Evolutionary conservation across 2,113 vertebrate species (phyloP), one percentile per base, ranked within the genome.

Genomic region (Vanacampus margaritifer): DNA sequence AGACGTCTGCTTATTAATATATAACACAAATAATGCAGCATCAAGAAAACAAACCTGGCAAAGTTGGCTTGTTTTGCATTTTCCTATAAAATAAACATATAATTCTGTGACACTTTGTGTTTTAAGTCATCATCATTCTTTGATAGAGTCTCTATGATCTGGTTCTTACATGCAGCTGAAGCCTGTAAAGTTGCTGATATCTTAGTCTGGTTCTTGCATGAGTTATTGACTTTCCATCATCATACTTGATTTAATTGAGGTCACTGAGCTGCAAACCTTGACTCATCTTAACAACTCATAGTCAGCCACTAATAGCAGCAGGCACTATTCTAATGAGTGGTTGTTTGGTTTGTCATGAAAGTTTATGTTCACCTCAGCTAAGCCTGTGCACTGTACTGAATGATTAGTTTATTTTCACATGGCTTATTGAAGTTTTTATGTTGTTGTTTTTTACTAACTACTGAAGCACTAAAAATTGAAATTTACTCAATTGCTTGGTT

Each of bases 241-340:
- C 21, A 50, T 50, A n/a, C 21, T 50, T n/a, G 23, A 24, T 54
- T 54, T 82, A 81, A 87, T 84, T 80, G 79, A 82, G 83, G 78
- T 83, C 69, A 82, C 50, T 80, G 83, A 84, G 63, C 71, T 60
- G 80, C 60, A 59, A 83, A 63, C 73, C 45, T 23, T 23, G 58
- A 60, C 57, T 64, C 51, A 36, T 60, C 71, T 88, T 82, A 89
- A 87, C 82, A 85, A 85, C 85, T 80, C 66, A 66, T 58, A 68
- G 57, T 56, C 74, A 9, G 77, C n/a, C 48, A 11, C 48, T n/a
- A 11, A n/a, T 11, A n/a, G 17, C 48, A 11, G 8, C 48, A 50
- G 48, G 48, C 7, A n/a, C 48, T 50, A 50, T 21, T 23, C 0
- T 50, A n/a, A 10, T 10, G 21, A 21, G 8, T 8, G 56, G 56